phyloP scores from a whole-genome alignment of 2,113 vertebrate genomes.

The Alces alces region DNA sequence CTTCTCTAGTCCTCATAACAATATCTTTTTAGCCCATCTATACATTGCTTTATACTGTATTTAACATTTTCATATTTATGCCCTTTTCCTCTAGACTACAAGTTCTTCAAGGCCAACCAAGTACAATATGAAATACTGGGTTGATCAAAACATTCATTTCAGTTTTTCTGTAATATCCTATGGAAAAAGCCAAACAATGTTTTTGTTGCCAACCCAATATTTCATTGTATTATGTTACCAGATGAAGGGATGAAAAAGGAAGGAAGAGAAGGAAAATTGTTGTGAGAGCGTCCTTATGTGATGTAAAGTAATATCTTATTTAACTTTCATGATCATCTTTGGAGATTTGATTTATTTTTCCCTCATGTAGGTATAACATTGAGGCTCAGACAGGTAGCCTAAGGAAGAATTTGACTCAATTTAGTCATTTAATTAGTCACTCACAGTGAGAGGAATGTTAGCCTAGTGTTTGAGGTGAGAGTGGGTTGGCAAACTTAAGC shows the following conservation, averaged over 20 bases:
- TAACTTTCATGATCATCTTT: background rate
- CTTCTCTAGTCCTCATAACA: background rate
- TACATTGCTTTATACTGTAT: background rate
- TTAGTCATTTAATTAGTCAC: background rate
- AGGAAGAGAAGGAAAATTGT: background rate
- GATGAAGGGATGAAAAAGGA: background rate
- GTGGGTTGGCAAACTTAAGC: background rate
- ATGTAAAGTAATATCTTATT: background rate
- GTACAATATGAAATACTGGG: too few relatives aligned
- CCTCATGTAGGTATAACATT: background rate
- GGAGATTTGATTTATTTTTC: background rate
- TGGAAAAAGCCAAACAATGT: background rate
- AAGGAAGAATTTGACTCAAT: background rate
- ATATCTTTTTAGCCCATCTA: background rate
- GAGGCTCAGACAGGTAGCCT: background rate
- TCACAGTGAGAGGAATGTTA: background rate
- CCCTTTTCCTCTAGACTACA: background rate
- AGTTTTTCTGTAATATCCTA: background rate
- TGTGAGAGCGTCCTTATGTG: background rate
- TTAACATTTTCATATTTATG: background rate
- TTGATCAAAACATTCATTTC: background rate
- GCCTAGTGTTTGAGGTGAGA: background rate
- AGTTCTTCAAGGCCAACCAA: background rate
- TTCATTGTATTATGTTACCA: background rate
- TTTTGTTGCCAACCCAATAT: background rate